Percentiles rank a stretch among this genome's conserved stretches.
phyloP scores from a whole-genome alignment of 2,113 vertebrate genomes.

The Saimiri boliviensis region DNA sequence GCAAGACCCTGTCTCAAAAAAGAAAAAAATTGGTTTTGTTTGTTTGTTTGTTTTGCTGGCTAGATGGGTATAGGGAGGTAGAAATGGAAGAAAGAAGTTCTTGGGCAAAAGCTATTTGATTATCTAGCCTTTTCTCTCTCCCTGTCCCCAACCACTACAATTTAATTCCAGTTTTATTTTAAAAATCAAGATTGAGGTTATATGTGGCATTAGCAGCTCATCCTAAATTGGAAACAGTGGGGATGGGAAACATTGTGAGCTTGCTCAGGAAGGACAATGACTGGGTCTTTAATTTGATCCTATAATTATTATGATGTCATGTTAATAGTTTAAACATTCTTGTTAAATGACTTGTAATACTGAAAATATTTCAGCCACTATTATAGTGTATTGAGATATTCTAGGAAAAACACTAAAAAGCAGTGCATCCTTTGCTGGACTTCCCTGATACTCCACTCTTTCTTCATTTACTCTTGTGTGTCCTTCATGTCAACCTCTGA shows the following conservation, averaged over 20 bases:
- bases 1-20: too few relatives aligned
- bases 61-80: neutral
- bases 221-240: neutral
- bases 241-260: neutral
- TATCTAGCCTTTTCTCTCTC: neutral
- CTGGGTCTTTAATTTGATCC: neutral
- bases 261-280: neutral
- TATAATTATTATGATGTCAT: neutral
- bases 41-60: neutral
- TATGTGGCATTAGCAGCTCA: neutral
- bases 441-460: neutral
- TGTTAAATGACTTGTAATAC: neutral
- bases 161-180: constrained; percentile 38
- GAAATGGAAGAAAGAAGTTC: neutral
- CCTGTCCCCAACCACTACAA: neutral
- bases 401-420: neutral
- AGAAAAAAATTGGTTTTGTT: too few relatives aligned
- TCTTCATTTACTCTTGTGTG: neutral
- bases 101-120: neutral
- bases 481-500: neutral
- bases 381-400: neutral
- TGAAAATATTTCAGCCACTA: constrained; percentile 1
- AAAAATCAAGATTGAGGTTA: neutral
- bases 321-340: neutral
- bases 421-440: neutral